These are phyloP conservation scores for Lacerta bilineata DNA, from an alignment of 2,797 vertebrate genomes.

Conservation along the genomic window DNA sequence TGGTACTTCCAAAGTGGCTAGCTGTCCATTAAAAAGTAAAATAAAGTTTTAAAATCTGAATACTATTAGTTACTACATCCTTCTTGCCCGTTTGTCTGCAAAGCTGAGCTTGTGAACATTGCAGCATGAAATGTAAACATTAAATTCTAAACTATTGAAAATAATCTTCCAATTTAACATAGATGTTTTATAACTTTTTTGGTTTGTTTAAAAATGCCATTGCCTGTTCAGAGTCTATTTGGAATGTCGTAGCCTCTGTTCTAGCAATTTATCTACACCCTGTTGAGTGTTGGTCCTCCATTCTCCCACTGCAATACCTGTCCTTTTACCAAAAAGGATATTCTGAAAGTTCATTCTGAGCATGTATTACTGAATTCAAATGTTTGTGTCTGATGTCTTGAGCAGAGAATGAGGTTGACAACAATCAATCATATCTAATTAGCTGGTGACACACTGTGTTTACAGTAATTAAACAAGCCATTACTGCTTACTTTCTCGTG, in stretches of 20 bases:
- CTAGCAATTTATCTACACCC: neutral
- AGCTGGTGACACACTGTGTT: slow-evolving; percentile 61
- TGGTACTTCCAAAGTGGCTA: neutral
- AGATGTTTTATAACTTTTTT: slow-evolving; percentile 15
- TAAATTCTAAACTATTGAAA: slow-evolving; percentile 4
- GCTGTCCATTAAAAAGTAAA: neutral
- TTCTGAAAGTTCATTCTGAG: slow-evolving; percentile 56
- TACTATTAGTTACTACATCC: neutral
- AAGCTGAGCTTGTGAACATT: neutral
- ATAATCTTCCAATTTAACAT: slow-evolving; percentile 40
- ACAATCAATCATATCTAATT: slow-evolving; percentile 75
- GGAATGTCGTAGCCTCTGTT: neutral
- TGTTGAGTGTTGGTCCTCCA: slow-evolving; percentile 27
- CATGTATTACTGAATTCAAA: slow-evolving; percentile 23
- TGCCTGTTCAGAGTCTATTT: neutral
- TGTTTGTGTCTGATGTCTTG: slow-evolving; percentile 64
- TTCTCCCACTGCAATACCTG: slow-evolving; percentile 30
- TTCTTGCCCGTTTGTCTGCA: neutral
- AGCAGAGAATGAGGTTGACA: slow-evolving; percentile 63
- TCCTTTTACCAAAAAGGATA: neutral
- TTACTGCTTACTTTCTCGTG: slow-evolving; percentile 69
- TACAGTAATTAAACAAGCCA: slow-evolving; percentile 73
- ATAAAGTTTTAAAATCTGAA: neutral
- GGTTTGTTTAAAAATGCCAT: neutral
- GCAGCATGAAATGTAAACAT: neutral